phyloP scores from a whole-genome alignment of 2,113 vertebrate genomes.

The Ptilorrhoa leucosticta region DNA sequence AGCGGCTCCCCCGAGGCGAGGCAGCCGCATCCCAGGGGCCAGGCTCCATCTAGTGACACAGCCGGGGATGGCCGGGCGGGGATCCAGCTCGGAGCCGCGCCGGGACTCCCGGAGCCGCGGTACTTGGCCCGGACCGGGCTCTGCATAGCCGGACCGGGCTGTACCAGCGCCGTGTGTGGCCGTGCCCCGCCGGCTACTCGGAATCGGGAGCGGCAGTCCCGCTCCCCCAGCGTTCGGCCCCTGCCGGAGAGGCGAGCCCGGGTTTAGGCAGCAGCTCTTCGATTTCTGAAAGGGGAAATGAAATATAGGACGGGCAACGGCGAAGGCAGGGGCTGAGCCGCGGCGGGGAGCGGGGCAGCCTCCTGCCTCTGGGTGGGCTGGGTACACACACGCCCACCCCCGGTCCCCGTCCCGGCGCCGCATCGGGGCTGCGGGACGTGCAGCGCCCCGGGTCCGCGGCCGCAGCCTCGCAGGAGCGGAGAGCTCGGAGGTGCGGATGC shows the following conservation, averaged over 20 bases:
- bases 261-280: background rate
- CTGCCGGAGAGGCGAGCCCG: background rate
- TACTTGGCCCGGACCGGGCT: background rate
- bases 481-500: background rate
- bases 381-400: background rate
- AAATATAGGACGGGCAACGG: background rate
- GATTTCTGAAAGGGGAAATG: background rate
- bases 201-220: background rate
- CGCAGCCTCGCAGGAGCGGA: background rate
- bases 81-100: background rate
- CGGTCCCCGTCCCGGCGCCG: background rate
- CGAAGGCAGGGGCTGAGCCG: background rate
- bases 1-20: background rate
- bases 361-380: background rate
- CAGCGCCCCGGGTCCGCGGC: background rate
- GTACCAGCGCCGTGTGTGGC: background rate
- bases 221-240: background rate
- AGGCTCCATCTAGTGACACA: slow-evolving; percentile 54
- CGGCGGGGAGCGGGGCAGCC: background rate
- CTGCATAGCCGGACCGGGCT: background rate
- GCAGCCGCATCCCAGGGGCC: background rate
- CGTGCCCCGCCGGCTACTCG: background rate
- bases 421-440: background rate
- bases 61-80: background rate
- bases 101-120: background rate